Conservation (phyloP, 2,888 invertebrate species). For the Callinectes sapidus region DNA sequence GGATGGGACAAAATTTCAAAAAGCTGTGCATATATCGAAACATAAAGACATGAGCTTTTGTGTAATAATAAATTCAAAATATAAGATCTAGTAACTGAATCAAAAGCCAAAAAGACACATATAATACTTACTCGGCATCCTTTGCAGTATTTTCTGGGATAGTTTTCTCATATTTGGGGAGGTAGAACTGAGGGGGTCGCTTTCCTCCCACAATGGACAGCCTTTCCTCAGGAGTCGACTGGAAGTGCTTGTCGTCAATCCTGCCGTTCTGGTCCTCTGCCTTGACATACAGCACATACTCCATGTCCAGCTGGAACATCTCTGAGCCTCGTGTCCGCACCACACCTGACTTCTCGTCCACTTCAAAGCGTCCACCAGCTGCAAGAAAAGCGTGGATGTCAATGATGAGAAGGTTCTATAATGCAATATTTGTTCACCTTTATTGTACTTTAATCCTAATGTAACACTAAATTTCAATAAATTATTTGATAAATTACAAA, state of each 20-base stretch:
- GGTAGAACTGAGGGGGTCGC: slow-evolving; percentile 97
- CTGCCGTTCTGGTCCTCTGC: slow-evolving; percentile 96
- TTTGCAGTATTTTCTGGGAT: slow-evolving; percentile 98
- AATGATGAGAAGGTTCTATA: not conserved
- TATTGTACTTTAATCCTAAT: not conserved
- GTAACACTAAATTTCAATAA: too few species aligned
- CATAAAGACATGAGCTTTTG: too few species aligned
- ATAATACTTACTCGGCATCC: slow-evolving; percentile 91
- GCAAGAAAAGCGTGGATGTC: slow-evolving; percentile 40
- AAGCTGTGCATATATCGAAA: too few species aligned
- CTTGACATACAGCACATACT: slow-evolving; percentile 96
- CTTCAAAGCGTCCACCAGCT: slow-evolving; percentile 85
- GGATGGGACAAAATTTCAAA: too few species aligned
- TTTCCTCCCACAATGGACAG: slow-evolving; percentile 97
- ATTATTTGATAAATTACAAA: too few species aligned
- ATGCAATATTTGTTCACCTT: not conserved
- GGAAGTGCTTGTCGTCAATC: slow-evolving; percentile 91
- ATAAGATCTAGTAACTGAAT: not conserved
- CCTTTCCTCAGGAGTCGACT: slow-evolving; percentile 93
- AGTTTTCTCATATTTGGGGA: slow-evolving; percentile 94
- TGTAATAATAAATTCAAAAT: too few species aligned
- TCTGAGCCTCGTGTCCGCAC: slow-evolving; percentile 93
- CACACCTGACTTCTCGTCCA: slow-evolving; percentile 93
- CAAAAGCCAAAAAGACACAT: not conserved
- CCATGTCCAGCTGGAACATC: slow-evolving; percentile 95